These are phyloP conservation scores for Drosophila pruinosa DNA, from an alignment of 1,140 invertebrate species.

Conservation along the genomic window DNA sequence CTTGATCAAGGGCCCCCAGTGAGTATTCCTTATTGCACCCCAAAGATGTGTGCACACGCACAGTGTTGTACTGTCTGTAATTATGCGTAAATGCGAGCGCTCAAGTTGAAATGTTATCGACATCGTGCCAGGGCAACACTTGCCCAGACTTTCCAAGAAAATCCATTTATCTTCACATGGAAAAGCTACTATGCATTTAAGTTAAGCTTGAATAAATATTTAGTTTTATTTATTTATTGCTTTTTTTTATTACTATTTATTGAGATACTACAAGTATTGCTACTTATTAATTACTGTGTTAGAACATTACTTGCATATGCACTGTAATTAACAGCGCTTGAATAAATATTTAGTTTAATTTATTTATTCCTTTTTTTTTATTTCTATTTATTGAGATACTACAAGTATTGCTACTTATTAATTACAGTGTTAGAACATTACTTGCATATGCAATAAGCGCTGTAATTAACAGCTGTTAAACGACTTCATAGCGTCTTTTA, in stretches of 20 bases:
- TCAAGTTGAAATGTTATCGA: conserved; percentile 37
- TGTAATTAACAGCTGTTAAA: conserved; percentile 4
- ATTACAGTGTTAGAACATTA: too few relatives aligned
- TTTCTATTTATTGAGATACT: too few relatives aligned
- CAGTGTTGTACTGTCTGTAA: conserved; percentile 33
- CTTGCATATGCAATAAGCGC: too few relatives aligned
- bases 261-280: too few relatives aligned
- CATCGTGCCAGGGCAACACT: conserved; percentile 40
- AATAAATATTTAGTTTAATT: conserved; percentile 26
- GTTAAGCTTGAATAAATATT: conserved; percentile 6
- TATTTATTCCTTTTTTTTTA: too few relatives aligned
- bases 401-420: too few relatives aligned
- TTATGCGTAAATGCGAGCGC: conserved; percentile 71
- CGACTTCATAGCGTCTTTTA: too few relatives aligned
- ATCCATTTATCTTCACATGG: neutral
- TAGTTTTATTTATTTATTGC: too few relatives aligned
- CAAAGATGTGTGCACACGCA: conserved; percentile 61
- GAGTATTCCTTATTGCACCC: conserved; percentile 58
- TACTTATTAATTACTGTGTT: too few relatives aligned
- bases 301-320: too few relatives aligned
- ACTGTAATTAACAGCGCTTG: neutral
- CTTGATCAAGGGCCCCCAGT: conserved; percentile 49
- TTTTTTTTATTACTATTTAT: too few relatives aligned
- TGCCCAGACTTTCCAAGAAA: conserved; percentile 10
- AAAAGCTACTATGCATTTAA: conserved; percentile 2